A percentile compares a stretch with the other conserved stretches of the same genome.
Conservation (phyloP, 2,113 vertebrate genomes). For the Panthera leo region DNA sequence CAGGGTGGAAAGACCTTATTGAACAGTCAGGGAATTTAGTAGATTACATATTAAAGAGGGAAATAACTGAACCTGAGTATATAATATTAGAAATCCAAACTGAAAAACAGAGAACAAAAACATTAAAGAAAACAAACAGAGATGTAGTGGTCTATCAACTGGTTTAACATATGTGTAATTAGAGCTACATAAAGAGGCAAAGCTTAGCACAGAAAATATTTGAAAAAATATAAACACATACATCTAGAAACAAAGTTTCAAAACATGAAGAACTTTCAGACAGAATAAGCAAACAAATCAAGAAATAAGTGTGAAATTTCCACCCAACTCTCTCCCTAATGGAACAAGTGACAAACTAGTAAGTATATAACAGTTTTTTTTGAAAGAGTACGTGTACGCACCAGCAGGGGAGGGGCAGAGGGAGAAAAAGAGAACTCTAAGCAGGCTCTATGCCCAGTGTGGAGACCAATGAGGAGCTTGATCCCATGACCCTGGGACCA, state of each 20-base stretch:
- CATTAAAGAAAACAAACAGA: background rate
- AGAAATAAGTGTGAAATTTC: background rate
- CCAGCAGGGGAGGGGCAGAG: too few relatives aligned
- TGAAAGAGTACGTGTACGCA: too few relatives aligned
- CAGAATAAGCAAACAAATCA: background rate
- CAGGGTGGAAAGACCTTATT: background rate
- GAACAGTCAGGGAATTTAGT: background rate
- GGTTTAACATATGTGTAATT: background rate
- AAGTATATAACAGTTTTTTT: background rate
- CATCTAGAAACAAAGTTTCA: background rate
- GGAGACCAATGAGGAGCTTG: too few relatives aligned
- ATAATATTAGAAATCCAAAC: background rate
- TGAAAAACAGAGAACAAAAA: background rate
- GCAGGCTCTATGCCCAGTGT: too few relatives aligned
- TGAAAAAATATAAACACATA: background rate
- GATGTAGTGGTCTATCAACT: background rate
- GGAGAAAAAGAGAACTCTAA: too few relatives aligned
- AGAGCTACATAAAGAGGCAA: background rate
- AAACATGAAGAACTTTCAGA: background rate
- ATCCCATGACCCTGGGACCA: too few relatives aligned
- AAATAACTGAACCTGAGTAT: background rate
- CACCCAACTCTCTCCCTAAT: background rate
- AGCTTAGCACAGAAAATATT: background rate
- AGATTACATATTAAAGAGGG: background rate
- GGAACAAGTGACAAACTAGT: background rate